Base-by-base conservation (phyloP, 2,113 vertebrate genomes). In the Smithornis capensis region DNA sequence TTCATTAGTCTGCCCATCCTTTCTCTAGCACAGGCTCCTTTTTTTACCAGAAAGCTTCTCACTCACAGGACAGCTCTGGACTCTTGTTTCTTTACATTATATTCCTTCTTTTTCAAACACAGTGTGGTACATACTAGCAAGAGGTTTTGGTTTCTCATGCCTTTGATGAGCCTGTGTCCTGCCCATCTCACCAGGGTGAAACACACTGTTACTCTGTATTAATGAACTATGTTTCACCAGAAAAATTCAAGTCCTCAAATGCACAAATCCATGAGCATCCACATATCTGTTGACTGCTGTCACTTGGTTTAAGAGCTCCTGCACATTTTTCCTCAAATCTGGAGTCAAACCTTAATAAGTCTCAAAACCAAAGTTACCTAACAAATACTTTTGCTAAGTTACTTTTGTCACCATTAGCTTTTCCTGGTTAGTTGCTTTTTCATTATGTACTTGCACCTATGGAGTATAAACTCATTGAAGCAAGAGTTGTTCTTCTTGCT, bases 1-100 rank as follows among this genome's bases (percentile, higher is more conserved):
- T 94, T 79, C 55, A 64, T 0, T 4, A 68, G 33, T 19, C 63
- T 76, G 75, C 67, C 71, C 0, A 0, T 23, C n/a, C 35, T 77
- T 70, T 85, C 67, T 78, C 33, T 52, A 28, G 35, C 52, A 78
- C 38, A 82, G 64, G 31, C 5, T 45, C 16, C 1, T 40, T 67
- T 62, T n/a, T 80, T 19, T 44, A 71, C 23, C 49, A 60, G 53
- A 31, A 73, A 40, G 17, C n/a, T 85, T 78, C 62, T 87, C 57
- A 71, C 47, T 28, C 55, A 7, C 22, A 45, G 37, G 28, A 31
- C 33, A 75, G 22, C n/a, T 84, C 29, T 76, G 45, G n/a, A 57
- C 50, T 83, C 63, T 3, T 31, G 29, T 42, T 87, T 65, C 40
- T 88, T 67, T 37, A 49, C 27, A 15, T 44, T n/a, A 13, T 25